Evolutionary conservation across 2,888 invertebrate species (phyloP).

Genomic region (Orthonevra nobilis): DNA sequence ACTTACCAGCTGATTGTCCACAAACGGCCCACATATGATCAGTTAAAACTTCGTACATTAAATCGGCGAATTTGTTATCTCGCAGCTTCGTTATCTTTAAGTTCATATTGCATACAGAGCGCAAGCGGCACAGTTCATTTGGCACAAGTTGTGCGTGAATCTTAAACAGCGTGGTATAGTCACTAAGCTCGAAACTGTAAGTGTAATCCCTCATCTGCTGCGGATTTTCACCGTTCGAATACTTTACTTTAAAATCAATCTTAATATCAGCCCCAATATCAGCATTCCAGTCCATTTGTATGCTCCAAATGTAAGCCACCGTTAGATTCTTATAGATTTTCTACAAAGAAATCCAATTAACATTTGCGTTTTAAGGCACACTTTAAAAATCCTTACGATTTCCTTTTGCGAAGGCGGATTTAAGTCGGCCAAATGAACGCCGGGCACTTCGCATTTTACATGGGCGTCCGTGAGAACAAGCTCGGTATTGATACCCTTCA

Average conservation of each 20-base stretch:
- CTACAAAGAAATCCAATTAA: constrained; percentile 88
- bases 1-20: constrained; percentile 91
- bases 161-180: constrained; percentile 92
- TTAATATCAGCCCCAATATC: constrained; percentile 83
- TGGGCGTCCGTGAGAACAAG: constrained; percentile 81
- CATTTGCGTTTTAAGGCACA: constrained; percentile 87
- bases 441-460: constrained; percentile 83
- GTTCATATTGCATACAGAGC: constrained; percentile 91
- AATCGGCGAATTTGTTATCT: constrained; percentile 79
- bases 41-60: constrained; percentile 96
- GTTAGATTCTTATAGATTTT: constrained; percentile 87
- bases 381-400: constrained; percentile 83
- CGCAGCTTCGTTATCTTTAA: constrained; percentile 85
- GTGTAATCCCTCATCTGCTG: constrained; percentile 81
- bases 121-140: constrained; percentile 92
- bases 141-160: constrained; percentile 86
- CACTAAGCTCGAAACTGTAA: constrained; percentile 89
- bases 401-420: constrained; percentile 84
- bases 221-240: constrained; percentile 79
- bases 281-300: constrained; percentile 84
- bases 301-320: constrained; percentile 92
- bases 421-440: constrained; percentile 84
- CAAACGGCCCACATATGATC: constrained; percentile 97
- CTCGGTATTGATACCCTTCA: constrained; percentile 83
- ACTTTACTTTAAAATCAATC: constrained; percentile 84